Evolutionary conservation across 2,888 invertebrate genomes (phyloP), one percentile per base, ranked within the genome.

Genomic region (Isoperla grammatica): DNA sequence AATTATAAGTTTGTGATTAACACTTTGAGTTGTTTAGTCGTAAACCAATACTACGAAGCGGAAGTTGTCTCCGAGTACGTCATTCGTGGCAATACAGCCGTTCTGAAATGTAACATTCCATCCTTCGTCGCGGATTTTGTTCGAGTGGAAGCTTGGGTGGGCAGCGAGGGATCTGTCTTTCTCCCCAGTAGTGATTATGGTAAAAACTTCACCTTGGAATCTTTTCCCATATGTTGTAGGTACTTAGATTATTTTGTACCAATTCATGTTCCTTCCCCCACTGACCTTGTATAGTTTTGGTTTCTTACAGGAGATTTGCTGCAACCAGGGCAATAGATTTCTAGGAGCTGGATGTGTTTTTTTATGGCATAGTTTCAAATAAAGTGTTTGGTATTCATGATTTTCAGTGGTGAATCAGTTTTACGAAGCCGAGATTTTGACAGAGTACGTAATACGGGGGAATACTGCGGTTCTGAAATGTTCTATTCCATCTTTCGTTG

Each of bases 101-200:
- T 92, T 60, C 78, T 93, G 49, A 91, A 91, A 75, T 93, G 92
- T 77, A 90, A 88, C 71, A 91, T 93, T 70, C 92, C 93, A 37
- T 90, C 90, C 65, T 93, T 92, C 74, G 90, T 92, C 61, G 87
- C 90, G 48, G 94, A 95, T 78, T 95, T 93, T 76, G 90, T 95
- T 56, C 85, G 86, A 73, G 93, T 95, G 59, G 87, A 89, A 73
- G 86, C 88, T 65, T 93, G 92, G 92, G 66, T 66, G 40, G 81
- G 80, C 66, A 79, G 79, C 66, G 81, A 81, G 66, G 84, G 82
- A 66, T 82, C 84, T 68, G 84, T 86, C 75, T 90, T 85, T 75
- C 78, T 83, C 70, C 83, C 83, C 67, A 80, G 82, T 68, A 79
- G 81, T 69, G 81, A 86, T 74, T 88, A 88, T 74, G 90, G 90